Conservation (phyloP, 2,888 invertebrate genomes). For the Acleris emargana region DNA sequence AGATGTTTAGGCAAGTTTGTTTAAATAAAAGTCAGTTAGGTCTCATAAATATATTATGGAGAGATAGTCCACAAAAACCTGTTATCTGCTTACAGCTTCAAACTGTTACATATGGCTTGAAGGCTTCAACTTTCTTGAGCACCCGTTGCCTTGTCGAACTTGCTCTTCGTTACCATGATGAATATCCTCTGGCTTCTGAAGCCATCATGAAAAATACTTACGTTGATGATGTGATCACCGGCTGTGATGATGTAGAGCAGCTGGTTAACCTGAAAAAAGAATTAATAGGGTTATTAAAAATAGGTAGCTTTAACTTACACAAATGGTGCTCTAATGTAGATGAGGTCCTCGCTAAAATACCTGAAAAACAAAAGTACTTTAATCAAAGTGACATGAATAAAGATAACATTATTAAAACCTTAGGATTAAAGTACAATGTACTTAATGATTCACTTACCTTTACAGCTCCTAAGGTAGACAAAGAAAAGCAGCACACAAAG, state of each 20-base stretch:
- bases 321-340: neutral
- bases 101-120: slow-evolving; percentile 22
- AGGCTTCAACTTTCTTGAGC: slow-evolving; percentile 10
- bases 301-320: neutral
- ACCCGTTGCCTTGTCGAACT: slow-evolving; percentile 19
- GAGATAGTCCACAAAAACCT: slow-evolving; percentile 3
- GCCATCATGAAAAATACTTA: slow-evolving; percentile 3
- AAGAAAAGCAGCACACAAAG: slow-evolving; percentile 7
- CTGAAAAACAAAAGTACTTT: slow-evolving; percentile 1
- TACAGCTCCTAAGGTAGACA: neutral
- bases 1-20: slow-evolving; percentile 21
- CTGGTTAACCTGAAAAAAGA: neutral
- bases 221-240: slow-evolving; percentile 4
- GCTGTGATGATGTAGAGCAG: neutral
- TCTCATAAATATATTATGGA: slow-evolving; percentile 18
- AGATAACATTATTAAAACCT: slow-evolving; percentile 1
- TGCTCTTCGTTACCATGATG: slow-evolving; percentile 7
- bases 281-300: neutral
- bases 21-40: neutral
- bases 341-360: neutral
- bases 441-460: neutral
- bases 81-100: slow-evolving; percentile 3
- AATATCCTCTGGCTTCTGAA: slow-evolving; percentile 3
- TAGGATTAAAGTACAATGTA: slow-evolving; percentile 2
- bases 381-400: neutral